Evolutionary conservation across 1,140 invertebrate genomes (phyloP).

Genomic region (Helicoverpa zea): DNA sequence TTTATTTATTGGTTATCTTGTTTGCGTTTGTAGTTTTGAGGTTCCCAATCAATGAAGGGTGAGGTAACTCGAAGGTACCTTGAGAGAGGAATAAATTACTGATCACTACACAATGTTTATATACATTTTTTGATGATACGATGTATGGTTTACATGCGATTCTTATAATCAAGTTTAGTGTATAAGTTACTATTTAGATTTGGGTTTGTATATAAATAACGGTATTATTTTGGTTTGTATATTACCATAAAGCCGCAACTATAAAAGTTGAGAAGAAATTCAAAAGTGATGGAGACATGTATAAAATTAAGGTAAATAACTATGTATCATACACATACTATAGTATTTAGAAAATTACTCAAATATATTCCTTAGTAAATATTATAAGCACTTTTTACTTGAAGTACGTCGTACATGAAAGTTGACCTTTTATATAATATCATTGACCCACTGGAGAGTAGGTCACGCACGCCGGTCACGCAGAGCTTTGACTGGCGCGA

Average conservation of each 20-base stretch:
- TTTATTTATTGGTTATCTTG: no score
- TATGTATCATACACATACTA: slow-evolving; percentile 75
- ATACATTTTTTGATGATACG: slow-evolving; percentile 3
- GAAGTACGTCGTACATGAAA: no score
- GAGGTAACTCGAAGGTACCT: not conserved
- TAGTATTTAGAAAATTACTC: slow-evolving; percentile 73
- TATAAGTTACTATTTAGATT: slow-evolving; percentile 43
- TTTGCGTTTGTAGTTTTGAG: no score
- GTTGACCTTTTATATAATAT: no score
- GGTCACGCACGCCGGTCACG: no score
- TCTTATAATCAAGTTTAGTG: slow-evolving; percentile 43
- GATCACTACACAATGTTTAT: slow-evolving; percentile 24
- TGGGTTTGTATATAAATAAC: slow-evolving; percentile 50
- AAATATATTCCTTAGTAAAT: slow-evolving; percentile 78
- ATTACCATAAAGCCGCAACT: slow-evolving; percentile 51
- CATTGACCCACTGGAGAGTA: no score
- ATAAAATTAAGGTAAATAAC: slow-evolving; percentile 69
- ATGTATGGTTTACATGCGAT: slow-evolving; percentile 24
- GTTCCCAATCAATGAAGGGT: no score
- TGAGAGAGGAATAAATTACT: slow-evolving; percentile 9
- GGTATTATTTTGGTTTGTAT: slow-evolving; percentile 48
- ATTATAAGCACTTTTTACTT: slow-evolving; percentile 39
- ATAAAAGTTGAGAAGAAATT: slow-evolving; percentile 45
- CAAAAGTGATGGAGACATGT: slow-evolving; percentile 56
- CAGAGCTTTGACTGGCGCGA: no score